Base-by-base conservation (phyloP, 2,797 vertebrate genomes). In the Emys orbicularis region DNA sequence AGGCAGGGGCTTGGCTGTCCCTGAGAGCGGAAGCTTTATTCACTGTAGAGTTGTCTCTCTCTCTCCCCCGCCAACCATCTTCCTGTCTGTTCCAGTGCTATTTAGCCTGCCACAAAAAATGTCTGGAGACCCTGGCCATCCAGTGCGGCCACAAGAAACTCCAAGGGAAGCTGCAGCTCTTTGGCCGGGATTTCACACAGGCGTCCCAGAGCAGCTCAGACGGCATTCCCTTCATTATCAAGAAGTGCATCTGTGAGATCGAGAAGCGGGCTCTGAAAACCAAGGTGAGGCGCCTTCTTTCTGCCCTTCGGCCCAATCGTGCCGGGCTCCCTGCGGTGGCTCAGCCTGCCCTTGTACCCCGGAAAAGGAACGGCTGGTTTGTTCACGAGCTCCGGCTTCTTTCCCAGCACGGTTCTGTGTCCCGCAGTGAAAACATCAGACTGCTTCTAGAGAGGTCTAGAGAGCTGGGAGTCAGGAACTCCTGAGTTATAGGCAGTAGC, bases 111-210 rank as follows among this genome's bases (percentile, higher is more conserved):
- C 99, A 99, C 98, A 99, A 99, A 96, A 99, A 99, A 92, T 99
- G 99, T 34, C 97, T 99, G 98, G 99, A 99, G 96, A 99, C 99
- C 4, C 96, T 99, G 97, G 99, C 99, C 95, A 99, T 99, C 97
- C 99, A 99, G 96, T 99, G 99, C 0, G 99, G 99, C 18, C 99
- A 99, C 95, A 99, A 99, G 98, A 99, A 99, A 90, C 98, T 99
- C 72, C 99, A 99, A 91, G 99, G 99, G 19, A 99, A 99, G 61
- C 98, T 99, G 87, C 99, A 99, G 97, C 98, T 99, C n/a, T 99
- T 99, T 0, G 99, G 99, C 68, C 98, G 98, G 91, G 99, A 99
- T 81, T 99, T 99, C 85, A 82, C 94, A 0, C 98, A 98, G 91
- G 98, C 99, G 0, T 98, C 99, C 7, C 90, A 76, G 74, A 90